A percentile compares a stretch with the other conserved stretches of the same genome.
phyloP scores from a whole-genome alignment of 2,888 invertebrate genomes.

The Harmothoe impar region DNA sequence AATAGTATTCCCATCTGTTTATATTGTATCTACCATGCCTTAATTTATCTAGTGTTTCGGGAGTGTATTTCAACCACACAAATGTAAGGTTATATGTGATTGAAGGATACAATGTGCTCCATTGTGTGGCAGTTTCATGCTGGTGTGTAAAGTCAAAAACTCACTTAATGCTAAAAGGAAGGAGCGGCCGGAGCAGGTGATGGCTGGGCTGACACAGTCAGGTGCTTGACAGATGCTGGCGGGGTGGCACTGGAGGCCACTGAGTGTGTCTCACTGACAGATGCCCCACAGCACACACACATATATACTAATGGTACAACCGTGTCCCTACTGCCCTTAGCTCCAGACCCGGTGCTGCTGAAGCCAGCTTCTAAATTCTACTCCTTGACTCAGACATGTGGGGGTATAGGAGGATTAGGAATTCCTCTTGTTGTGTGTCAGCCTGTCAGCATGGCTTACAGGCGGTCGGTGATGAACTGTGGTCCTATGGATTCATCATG shows the following conservation, averaged over 20 bases:
- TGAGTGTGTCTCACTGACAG: background rate
- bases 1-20: too few relatives aligned
- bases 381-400: background rate
- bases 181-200: too few relatives aligned
- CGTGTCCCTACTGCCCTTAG: background rate
- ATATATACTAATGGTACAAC: constrained; percentile 26
- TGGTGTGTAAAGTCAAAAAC: too few relatives aligned
- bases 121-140: too few relatives aligned
- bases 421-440: background rate
- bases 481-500: too few relatives aligned
- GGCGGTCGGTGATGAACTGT: background rate
- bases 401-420: background rate
- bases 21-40: too few relatives aligned
- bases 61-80: too few relatives aligned
- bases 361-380: background rate
- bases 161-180: too few relatives aligned
- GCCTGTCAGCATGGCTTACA: background rate
- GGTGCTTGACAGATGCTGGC: background rate
- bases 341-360: background rate
- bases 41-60: too few relatives aligned
- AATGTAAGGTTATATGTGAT: too few relatives aligned
- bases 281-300: background rate
- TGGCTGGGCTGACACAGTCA: too few relatives aligned
- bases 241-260: background rate
- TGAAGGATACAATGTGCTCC: too few relatives aligned